These are phyloP conservation scores for Drosophila rubida DNA, from an alignment of 2,888 invertebrate species.

Conservation along the genomic window DNA sequence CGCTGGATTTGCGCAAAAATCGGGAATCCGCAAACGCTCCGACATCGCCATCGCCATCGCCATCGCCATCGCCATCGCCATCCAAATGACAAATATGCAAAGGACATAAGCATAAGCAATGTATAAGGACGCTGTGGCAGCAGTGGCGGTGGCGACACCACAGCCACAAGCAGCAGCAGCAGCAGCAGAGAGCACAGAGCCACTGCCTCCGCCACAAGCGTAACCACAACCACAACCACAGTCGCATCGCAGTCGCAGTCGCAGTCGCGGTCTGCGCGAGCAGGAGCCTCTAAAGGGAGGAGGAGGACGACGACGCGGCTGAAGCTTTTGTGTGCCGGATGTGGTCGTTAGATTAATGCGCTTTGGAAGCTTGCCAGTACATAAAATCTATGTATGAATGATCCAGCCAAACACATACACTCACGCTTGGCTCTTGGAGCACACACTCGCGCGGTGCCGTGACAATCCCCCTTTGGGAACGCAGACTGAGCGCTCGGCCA, in stretches of 20 bases:
- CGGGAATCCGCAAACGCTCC: constrained; percentile 70
- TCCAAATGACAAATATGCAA: constrained; percentile 78
- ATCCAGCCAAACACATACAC: constrained; percentile 19
- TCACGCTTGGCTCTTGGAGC: constrained; percentile 22
- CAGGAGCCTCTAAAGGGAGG: background rate
- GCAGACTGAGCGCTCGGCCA: constrained; percentile 20
- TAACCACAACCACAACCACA: constrained; percentile 6
- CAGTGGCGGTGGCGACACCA: background rate
- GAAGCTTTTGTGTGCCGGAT: constrained; percentile 72
- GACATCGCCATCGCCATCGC: constrained; percentile 36
- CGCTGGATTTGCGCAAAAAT: constrained; percentile 75
- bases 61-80: constrained; percentile 43
- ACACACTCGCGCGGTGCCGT: constrained; percentile 9
- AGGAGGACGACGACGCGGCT: constrained; percentile 15
- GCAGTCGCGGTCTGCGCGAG: background rate
- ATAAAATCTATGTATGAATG: constrained; percentile 75
- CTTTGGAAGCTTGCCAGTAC: constrained; percentile 78
- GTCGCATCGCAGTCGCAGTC: background rate
- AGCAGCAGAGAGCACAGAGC: background rate
- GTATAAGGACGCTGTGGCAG: constrained; percentile 47
- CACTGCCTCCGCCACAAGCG: constrained; percentile 9
- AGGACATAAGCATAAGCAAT: constrained; percentile 79
- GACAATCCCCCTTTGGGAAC: constrained; percentile 19
- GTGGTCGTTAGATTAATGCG: constrained; percentile 79
- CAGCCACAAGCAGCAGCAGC: constrained; percentile 3